These are phyloP conservation scores for Muntiacus reevesi DNA, from an alignment of 2,113 vertebrate genomes.

Conservation along the genomic window DNA sequence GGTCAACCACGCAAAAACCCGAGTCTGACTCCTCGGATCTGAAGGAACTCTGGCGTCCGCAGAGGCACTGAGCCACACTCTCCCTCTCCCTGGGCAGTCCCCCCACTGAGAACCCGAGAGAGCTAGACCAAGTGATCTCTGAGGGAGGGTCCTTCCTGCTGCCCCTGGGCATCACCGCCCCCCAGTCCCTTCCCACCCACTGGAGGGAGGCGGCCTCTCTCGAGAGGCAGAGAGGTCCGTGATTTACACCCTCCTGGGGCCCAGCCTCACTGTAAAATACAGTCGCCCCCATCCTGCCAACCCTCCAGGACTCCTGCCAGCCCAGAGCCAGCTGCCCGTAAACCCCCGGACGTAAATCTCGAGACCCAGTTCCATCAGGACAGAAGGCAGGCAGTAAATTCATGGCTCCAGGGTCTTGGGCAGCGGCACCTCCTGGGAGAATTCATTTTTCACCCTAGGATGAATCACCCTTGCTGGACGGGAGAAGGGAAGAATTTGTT, in stretches of 20 bases:
- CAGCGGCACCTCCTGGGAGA: slow-evolving; percentile 44
- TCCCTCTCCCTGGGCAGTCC: background rate
- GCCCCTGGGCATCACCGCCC: background rate
- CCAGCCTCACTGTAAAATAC: slow-evolving; percentile 57
- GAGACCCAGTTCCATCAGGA: slow-evolving; percentile 26
- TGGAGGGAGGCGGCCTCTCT: fast-evolving
- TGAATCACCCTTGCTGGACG: slow-evolving; percentile 56
- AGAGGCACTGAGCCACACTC: too few species aligned
- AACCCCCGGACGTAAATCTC: slow-evolving; percentile 63
- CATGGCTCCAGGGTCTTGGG: slow-evolving; percentile 42
- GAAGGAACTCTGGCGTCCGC: background rate
- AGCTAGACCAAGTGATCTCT: background rate
- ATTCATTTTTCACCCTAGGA: slow-evolving; percentile 49
- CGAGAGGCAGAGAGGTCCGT: background rate
- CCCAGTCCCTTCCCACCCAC: background rate
- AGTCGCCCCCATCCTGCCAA: slow-evolving; percentile 25
- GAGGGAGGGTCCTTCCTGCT: background rate
- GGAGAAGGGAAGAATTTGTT: slow-evolving; percentile 25
- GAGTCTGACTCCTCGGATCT: background rate
- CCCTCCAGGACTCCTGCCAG: slow-evolving; percentile 52
- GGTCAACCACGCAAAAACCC: background rate
- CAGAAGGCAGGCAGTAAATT: slow-evolving; percentile 66
- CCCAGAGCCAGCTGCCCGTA: slow-evolving; percentile 42
- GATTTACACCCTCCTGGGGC: background rate
- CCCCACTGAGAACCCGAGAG: background rate